Base-by-base conservation (phyloP, 1,140 invertebrate genomes). In the Steinernema feltiae region DNA sequence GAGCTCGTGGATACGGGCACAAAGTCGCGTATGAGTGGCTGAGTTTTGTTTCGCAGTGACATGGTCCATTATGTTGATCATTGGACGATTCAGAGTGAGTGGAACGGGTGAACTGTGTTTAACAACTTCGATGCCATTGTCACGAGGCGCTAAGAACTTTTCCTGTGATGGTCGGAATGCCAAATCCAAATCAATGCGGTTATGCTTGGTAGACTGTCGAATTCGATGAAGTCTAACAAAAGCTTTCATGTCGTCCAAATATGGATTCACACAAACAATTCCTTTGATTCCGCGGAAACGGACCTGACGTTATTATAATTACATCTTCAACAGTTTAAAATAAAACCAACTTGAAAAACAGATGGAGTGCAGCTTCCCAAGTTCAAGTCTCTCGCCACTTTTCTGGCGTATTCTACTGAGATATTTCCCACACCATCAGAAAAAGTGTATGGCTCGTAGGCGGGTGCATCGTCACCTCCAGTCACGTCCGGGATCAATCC, bases 31-130 rank as follows among this genome's bases (percentile, higher is more conserved):
- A 69, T 78, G 76, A n/a, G 78, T 79, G 24, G 30, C 30, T 18
- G 35, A 29, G 17, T 35, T 63, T 53, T 75, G 76, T 31, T 46
- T 69, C 17, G 21, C 18, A 3, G 24, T 1, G 3, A 84, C 80
- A 63, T 81, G 80, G 69, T 81, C 80, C 41, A 79, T 41, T 41
- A 81, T 81, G 32, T 81, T 81, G 74, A 81, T 81, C 18, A 81
- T 71, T 2, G 79, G 80, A 31, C 75, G 75, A 30, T 81, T 81
- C 1, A 81, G 73, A 15, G 30, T 24, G 3, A 81, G 74, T 15
- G 74, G 53, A 71, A 48, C 41, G 0, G 80, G 80, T 18, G 73
- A 27, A 17, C 73, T 76, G 41, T 73, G 70, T 35, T 81, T 81
- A 15, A 81, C 80, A 30, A 81, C 78, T 74, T 81, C 80, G 1